These are phyloP conservation scores for fruit fly (Drosophila melanogaster) DNA, from an alignment of 1,140 invertebrate species.

Conservation along the genomic window Release_6_plus_ISO1_MT NC_004354.4:20995501-20996000, in stretches of 20 bases:
- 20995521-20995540: neutral
- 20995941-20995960: neutral
- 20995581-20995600: too few relatives aligned
- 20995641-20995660: too few relatives aligned
- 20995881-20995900: conserved; percentile 73
- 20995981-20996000: conserved; percentile 39
- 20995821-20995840: conserved; percentile 60
- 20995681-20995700: neutral
- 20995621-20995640: too few relatives aligned
- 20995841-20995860: conserved; percentile 65
- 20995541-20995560: too few relatives aligned
- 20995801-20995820: conserved; percentile 20
- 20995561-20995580: too few relatives aligned
- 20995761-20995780: neutral
- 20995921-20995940: conserved; percentile 19
- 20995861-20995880: conserved; percentile 79
- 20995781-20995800: neutral
- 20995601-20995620: too few relatives aligned
- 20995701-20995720: too few relatives aligned
- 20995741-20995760: conserved; percentile 1
- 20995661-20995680: neutral
- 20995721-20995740: too few relatives aligned
- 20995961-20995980: neutral
- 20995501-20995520: neutral
- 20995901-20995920: conserved; percentile 51